phyloP scores from a whole-genome alignment of 2,888 invertebrate genomes.

The Leptinotarsa juncta region DNA sequence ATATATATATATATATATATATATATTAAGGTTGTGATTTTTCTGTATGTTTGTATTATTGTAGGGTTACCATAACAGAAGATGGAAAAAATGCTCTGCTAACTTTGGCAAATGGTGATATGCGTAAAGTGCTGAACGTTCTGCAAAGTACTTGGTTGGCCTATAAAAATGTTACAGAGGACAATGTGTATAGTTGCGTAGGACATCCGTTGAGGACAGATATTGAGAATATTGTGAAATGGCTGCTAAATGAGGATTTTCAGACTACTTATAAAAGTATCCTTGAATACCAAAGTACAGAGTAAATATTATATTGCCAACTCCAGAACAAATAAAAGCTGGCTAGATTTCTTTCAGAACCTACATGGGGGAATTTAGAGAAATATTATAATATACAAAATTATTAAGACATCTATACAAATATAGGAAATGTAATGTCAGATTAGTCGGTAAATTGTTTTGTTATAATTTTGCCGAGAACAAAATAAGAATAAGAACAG shows the following conservation, averaged over 20 bases:
- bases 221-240: slow-evolving; percentile 88
- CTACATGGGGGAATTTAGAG: no score
- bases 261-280: slow-evolving; percentile 81
- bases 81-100: slow-evolving; percentile 92
- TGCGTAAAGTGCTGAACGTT: slow-evolving; percentile 97
- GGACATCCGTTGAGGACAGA: slow-evolving; percentile 94
- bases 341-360: no score
- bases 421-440: no score
- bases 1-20: no score
- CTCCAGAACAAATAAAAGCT: no score
- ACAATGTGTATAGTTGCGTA: slow-evolving; percentile 94
- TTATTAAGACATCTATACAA: no score
- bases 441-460: no score
- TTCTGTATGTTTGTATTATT: slow-evolving; percentile 44
- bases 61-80: slow-evolving; percentile 83
- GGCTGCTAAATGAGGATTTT: slow-evolving; percentile 85
- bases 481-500: no score
- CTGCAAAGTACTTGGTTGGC: slow-evolving; percentile 97
- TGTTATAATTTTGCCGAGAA: no score
- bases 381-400: no score
- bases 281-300: slow-evolving; percentile 23
- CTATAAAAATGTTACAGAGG: slow-evolving; percentile 87
- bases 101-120: slow-evolving; percentile 93
- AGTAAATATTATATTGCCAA: no score
- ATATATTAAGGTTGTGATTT: neutral